These are phyloP conservation scores for Drosophila leonis DNA, from an alignment of 2,888 invertebrate species.

Conservation along the genomic window DNA sequence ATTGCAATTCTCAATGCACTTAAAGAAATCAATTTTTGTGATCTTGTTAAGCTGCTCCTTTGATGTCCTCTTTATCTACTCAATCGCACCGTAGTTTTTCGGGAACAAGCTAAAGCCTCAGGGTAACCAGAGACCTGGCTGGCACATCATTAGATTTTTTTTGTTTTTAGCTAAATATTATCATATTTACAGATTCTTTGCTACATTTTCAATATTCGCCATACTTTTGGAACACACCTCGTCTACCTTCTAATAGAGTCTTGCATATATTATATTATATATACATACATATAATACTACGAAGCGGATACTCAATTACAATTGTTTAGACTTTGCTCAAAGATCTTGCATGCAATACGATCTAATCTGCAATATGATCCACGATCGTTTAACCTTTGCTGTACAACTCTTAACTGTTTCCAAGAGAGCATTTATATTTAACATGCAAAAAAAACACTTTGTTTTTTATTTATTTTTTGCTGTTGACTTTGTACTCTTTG, in stretches of 20 bases:
- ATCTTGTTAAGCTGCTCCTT: too few species aligned
- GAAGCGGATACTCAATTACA: neutral
- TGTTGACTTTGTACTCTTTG: constrained; percentile 62
- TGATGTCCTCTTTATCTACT: too few species aligned
- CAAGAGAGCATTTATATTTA: neutral
- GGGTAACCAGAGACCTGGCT: too few species aligned
- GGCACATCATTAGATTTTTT: too few species aligned
- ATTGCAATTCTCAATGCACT: too few species aligned
- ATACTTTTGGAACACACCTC: neutral
- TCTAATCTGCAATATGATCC: neutral
- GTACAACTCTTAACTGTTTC: neutral
- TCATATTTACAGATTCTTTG: too few species aligned
- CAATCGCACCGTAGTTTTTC: too few species aligned
- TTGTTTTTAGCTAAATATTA: too few species aligned
- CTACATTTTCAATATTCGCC: neutral
- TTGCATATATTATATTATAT: neutral
- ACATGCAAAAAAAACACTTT: neutral
- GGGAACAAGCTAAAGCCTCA: too few species aligned
- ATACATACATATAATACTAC: neutral
- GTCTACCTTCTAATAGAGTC: neutral
- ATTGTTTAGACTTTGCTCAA: neutral
- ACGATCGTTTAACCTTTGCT: neutral
- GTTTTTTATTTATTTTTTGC: neutral
- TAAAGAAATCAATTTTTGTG: too few species aligned
- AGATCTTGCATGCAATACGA: neutral